Evolutionary conservation across 2,113 vertebrate species (phyloP).

Genomic region (Puntigrus tetrazona): DNA sequence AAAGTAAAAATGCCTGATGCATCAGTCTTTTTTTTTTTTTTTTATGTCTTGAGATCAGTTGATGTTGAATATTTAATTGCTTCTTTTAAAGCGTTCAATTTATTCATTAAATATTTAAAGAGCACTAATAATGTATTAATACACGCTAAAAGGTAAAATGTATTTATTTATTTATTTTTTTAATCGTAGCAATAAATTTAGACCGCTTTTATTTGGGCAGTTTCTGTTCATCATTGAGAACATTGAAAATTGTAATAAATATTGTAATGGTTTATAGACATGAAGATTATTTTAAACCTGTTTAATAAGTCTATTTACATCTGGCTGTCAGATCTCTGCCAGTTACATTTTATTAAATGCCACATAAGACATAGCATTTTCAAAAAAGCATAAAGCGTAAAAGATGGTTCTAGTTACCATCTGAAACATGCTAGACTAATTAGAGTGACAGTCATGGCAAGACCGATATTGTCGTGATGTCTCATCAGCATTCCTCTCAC

Average conservation of each 20-base stretch:
- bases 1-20: not conserved
- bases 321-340: not conserved
- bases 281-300: not conserved
- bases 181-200: too few relatives aligned
- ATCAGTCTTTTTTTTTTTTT: not conserved
- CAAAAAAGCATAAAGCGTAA: not conserved
- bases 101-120: too few relatives aligned
- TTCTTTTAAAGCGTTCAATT: too few relatives aligned
- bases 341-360: not conserved
- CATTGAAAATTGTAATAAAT: too few relatives aligned
- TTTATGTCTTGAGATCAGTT: not conserved
- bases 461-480: not conserved
- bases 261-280: not conserved
- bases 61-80: not conserved
- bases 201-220: too few relatives aligned
- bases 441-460: not conserved
- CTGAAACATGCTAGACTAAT: not conserved
- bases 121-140: too few relatives aligned
- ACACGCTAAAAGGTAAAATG: too few relatives aligned
- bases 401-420: not conserved
- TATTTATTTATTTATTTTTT: too few relatives aligned
- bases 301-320: not conserved
- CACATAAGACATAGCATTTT: not conserved
- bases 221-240: too few relatives aligned
- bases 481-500: slow-evolving; percentile 43